Base-by-base conservation (phyloP, 2,797 vertebrate genomes). In the Etheostoma perlongum region DNA sequence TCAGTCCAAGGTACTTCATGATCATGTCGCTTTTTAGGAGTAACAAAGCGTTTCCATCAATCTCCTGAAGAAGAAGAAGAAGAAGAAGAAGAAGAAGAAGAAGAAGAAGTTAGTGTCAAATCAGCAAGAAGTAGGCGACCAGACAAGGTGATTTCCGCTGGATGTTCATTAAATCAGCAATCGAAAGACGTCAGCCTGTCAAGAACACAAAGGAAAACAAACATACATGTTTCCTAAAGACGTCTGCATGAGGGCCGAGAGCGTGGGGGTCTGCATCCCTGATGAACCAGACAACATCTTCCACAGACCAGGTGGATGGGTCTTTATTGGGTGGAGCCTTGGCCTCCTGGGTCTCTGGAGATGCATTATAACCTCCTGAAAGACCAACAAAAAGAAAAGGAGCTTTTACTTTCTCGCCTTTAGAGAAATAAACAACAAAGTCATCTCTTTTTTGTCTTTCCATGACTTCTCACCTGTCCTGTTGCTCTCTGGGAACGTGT, bases 1-100 rank as follows among this genome's bases (percentile, higher is more conserved):
- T 99, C 93, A 98, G 96, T 76, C 97, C 97, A 60, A 98, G 93
- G 90, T 99, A 98, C 91, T 98, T 99, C 97, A 98, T 99, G 89
- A 98, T 95, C 97, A 98, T 96, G 92, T 98, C 97, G 6, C 97
- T 99, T 93, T 96, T 99, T 78, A 98, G 93, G 85, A 98, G 93
- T 79, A 99, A 65, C 87, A 98, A 91, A 23, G 97, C 97, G 63
- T 97, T 97, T 74, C 97, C 97, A 4, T 99, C 97, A 55, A 97
- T 98, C 93, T 99, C 97, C 98, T 99, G 91, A 51, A 52, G 36
- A 51, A 55, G 63, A 48, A 53, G 30, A 53, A 52, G 36, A 51
- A 55, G 63, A 48, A 53, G 25, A 53, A 52, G 36, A 51, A 55
- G 63, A 48, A 53, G 30, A 53, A 52, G 36, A 51, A 55, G 63